Evolutionary conservation across 2,888 invertebrate genomes (phyloP), one percentile per base, ranked within the genome.

Genomic region (Leucophora obtusa): DNA sequence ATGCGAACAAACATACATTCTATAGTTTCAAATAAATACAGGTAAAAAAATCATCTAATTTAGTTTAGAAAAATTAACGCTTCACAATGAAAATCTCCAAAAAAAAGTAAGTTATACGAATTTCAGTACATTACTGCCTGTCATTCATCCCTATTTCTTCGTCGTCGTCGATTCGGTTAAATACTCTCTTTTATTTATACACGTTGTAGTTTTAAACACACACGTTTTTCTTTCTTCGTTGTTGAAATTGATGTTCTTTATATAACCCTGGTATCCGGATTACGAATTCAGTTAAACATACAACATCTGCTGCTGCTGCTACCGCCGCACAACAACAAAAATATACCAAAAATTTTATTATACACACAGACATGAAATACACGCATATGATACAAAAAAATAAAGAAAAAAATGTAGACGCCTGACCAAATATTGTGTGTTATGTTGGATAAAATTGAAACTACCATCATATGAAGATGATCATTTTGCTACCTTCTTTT

Each of bases 241-340:
- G 65, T 78, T 28, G 28, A 28, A 28, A 33, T 68, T 54, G 21
- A 35, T 51, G 15, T 50, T 53, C 21, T 69, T 72, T 72, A 54
- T 79, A 69, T 79, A 69, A 71, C 75, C 66, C 81, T 51, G 65
- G 71, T 78, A 81, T 81, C 82, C 82, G 82, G 81, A 82, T 82
- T 81, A 82, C 82, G 78, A 81, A 82, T 80, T 81, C 78, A 74
- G 78, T 71, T 82, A 79, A 72, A 76, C 60, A 70, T 51, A 77
- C 76, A 80, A 80, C 82, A 82, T 82, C 82, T 82, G 82, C 82
- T 79, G 79, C 70, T 62, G 47, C 70, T 76, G 72, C 50, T 73
- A 58, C 65, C 78, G 78, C 73, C 79, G 14, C 54, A 17, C 14
- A 51, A 56, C 54, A 28, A 17, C 50, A 56, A 65, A 51, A 74